Conservation (phyloP, 2,888 invertebrate species). For the Hetaerina titia region DNA sequence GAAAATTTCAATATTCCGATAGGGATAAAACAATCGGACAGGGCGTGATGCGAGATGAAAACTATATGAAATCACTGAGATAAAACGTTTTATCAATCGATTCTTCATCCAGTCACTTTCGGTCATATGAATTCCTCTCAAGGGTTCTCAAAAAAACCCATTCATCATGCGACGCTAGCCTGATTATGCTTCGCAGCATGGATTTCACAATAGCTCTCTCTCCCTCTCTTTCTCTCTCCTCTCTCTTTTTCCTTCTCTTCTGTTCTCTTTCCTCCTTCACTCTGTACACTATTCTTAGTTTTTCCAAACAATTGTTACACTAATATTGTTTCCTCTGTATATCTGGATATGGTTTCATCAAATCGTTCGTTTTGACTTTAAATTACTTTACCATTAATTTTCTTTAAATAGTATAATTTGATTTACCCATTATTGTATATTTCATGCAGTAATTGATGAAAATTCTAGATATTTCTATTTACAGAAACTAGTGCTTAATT, state of each 20-base stretch:
- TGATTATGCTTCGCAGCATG: slow-evolving; percentile 47
- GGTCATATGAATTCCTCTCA: slow-evolving; percentile 40
- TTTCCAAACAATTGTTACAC: background rate
- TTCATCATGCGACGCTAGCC: slow-evolving; percentile 56
- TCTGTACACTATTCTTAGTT: background rate
- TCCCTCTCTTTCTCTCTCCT: background rate
- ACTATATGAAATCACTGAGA: background rate
- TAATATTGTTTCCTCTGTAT: background rate
- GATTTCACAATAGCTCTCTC: background rate
- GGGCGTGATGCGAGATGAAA: background rate
- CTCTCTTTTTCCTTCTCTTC: background rate
- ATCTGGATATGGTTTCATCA: no score
- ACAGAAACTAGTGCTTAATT: no score
- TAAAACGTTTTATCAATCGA: slow-evolving; percentile 59
- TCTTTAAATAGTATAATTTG: no score
- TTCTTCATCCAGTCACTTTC: slow-evolving; percentile 62
- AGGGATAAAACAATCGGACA: background rate
- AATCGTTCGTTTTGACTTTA: no score
- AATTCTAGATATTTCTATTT: no score
- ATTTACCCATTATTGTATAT: no score
- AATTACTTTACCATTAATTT: no score
- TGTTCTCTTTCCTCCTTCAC: background rate
- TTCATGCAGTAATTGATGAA: no score
- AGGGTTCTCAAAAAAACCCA: slow-evolving; percentile 46
- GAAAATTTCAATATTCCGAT: background rate